Percentiles rank a stretch among this genome's conserved stretches.
phyloP scores from a whole-genome alignment of 2,888 invertebrate genomes.

The Limnephilus rhombicus region DNA sequence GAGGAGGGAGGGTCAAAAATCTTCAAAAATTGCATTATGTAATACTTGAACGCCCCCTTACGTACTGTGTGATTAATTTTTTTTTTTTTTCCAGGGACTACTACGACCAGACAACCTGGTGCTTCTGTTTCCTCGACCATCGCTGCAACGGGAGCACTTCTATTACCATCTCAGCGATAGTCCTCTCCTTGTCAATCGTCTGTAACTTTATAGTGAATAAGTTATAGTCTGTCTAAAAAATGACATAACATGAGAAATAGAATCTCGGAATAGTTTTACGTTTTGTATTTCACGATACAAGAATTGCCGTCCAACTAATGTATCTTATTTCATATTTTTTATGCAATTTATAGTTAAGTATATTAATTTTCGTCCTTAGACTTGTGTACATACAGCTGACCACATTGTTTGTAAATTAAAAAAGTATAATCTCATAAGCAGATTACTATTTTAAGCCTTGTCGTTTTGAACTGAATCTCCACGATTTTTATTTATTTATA shows the following conservation, averaged over 20 bases:
- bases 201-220: conserved; percentile 4
- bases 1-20: too few relatives aligned
- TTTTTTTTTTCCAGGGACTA: conserved; percentile 80
- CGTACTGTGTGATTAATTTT: background rate
- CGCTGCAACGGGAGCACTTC: conserved; percentile 83
- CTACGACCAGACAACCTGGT: conserved; percentile 90
- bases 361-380: background rate
- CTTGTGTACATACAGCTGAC: background rate
- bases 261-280: background rate
- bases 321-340: background rate
- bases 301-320: conserved; percentile 35
- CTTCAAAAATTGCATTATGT: too few relatives aligned
- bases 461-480: background rate
- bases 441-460: background rate
- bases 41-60: background rate
- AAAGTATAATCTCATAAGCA: background rate
- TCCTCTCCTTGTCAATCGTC: conserved; percentile 28
- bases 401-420: background rate
- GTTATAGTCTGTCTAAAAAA: conserved; percentile 21
- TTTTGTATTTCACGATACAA: background rate
- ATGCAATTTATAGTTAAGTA: background rate
- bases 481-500: background rate
- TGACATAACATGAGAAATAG: background rate
- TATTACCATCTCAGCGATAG: conserved; percentile 65
- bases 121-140: conserved; percentile 94